phyloP scores from a whole-genome alignment of 2,113 vertebrate species.

The Theristicus caerulescens region DNA sequence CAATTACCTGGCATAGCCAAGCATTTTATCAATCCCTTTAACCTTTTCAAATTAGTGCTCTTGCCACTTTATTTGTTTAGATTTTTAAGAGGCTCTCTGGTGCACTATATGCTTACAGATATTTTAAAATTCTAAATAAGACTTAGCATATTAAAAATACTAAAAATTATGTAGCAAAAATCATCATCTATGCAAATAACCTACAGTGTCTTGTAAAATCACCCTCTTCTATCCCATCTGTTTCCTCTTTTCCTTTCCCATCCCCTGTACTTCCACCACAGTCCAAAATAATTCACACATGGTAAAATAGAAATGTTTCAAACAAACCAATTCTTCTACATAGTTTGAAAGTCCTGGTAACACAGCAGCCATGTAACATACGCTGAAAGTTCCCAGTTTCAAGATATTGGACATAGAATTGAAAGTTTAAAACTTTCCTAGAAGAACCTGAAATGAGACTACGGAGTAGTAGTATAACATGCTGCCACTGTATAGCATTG shows the following conservation, averaged over 20 bases:
- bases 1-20: background rate
- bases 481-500: background rate
- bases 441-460: background rate
- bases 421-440: background rate
- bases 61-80: background rate
- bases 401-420: background rate
- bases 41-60: background rate
- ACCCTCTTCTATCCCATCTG: background rate
- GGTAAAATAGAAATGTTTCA: background rate
- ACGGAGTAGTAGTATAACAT: background rate
- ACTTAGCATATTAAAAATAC: background rate
- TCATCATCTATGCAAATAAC: background rate
- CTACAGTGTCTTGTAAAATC: background rate
- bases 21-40: background rate
- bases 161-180: background rate
- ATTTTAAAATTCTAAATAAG: background rate
- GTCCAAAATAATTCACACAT: background rate
- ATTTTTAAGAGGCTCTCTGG: background rate
- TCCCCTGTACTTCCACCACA: background rate
- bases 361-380: background rate
- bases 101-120: background rate
- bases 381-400: background rate
- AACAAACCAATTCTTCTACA: background rate
- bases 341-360: background rate
- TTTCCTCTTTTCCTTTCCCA: background rate